Evolutionary conservation across 1,140 invertebrate genomes (phyloP).

Genomic region (Trichonephila inaurata): DNA sequence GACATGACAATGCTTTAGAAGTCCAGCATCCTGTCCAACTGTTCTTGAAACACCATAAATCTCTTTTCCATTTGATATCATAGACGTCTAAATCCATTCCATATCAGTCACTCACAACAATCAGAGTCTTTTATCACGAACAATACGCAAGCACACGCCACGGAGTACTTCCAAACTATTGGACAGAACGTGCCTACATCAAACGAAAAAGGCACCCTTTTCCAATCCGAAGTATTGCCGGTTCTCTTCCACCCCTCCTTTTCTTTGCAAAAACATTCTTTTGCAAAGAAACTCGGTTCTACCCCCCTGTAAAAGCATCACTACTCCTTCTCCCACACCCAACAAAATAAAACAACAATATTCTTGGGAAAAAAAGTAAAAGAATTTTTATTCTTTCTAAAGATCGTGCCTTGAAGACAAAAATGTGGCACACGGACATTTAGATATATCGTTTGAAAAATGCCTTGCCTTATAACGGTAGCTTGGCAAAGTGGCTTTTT

Average conservation of each 20-base stretch:
- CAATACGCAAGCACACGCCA: background rate
- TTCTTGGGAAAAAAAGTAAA: background rate
- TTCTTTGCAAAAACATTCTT: background rate
- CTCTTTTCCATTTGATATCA: background rate
- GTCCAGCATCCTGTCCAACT: too few relatives aligned
- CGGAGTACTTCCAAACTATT: background rate
- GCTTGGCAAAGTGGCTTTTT: conserved; percentile 44
- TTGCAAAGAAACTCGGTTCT: background rate
- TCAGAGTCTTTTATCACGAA: conserved; percentile 3
- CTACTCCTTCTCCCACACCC: background rate
- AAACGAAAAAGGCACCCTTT: background rate
- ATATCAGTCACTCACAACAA: background rate
- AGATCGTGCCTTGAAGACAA: conserved; percentile 53
- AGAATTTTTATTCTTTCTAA: background rate
- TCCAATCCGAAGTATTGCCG: too few relatives aligned
- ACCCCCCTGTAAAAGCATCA: background rate
- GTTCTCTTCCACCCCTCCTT: background rate
- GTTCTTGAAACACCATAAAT: background rate
- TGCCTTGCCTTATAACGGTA: background rate
- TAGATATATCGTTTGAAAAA: conserved; percentile 54
- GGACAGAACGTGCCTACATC: background rate
- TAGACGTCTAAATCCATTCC: background rate
- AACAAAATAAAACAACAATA: conserved; percentile 46
- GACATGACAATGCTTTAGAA: too few relatives aligned
- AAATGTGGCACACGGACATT: conserved; percentile 7